A percentile compares a stretch with the other conserved stretches of the same genome.
Evolutionary conservation across 2,113 vertebrate species (phyloP).

Genomic region (Passer montanus): DNA sequence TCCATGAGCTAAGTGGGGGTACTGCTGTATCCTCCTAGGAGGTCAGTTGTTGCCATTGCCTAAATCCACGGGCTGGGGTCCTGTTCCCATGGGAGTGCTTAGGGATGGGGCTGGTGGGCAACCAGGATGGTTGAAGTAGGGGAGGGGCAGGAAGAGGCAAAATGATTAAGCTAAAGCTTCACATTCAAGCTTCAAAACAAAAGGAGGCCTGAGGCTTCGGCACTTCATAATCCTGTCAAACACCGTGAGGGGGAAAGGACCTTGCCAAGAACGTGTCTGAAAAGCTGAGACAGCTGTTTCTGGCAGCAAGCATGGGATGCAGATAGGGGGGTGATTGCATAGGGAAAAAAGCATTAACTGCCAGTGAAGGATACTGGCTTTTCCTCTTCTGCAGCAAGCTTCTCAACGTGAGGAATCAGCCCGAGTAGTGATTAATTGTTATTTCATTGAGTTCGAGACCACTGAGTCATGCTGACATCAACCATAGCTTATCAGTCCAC

Average conservation of each 20-base stretch:
- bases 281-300: background rate
- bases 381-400: background rate
- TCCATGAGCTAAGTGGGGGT: background rate
- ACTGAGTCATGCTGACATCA: background rate
- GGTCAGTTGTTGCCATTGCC: background rate
- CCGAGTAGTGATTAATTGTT: background rate
- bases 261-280: slow-evolving; percentile 11
- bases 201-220: background rate
- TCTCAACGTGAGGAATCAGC: background rate
- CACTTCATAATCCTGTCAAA: slow-evolving; percentile 18
- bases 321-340: background rate
- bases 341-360: background rate
- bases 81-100: background rate
- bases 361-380: background rate
- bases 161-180: background rate
- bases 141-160: background rate
- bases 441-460: background rate
- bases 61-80: background rate
- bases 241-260: background rate
- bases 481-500: background rate
- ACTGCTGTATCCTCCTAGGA: background rate
- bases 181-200: slow-evolving; percentile 19
- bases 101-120: background rate
- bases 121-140: background rate
- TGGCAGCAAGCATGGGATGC: background rate